Percentiles rank a stretch among this genome's conserved stretches.
Conservation (phyloP, 2,797 vertebrate species). For the Bucorvus abyssinicus region DNA sequence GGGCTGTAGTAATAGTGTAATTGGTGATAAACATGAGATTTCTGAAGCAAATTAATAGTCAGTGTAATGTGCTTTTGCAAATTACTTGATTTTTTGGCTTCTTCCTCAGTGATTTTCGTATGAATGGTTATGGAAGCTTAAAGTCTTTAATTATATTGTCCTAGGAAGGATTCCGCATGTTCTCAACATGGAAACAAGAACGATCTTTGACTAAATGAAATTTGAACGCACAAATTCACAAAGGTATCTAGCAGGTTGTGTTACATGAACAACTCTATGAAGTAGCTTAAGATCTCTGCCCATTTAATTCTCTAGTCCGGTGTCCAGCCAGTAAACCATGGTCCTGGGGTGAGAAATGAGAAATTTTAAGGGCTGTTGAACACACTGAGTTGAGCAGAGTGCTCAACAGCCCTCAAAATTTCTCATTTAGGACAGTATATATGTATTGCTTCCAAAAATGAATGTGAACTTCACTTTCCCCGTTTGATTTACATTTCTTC, state of each 20-base stretch:
- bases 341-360: constrained; percentile 71
- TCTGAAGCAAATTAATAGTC: neutral
- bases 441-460: constrained; percentile 54
- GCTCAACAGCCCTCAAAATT: constrained; percentile 76
- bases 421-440: constrained; percentile 70
- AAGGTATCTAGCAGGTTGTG: neutral
- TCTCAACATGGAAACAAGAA: neutral
- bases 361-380: constrained; percentile 73
- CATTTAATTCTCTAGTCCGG: constrained; percentile 34
- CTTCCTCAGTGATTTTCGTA: neutral
- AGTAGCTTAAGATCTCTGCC: constrained; percentile 18
- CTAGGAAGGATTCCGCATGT: neutral
- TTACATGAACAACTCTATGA: neutral
- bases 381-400: constrained; percentile 58
- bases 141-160: neutral
- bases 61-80: neutral
- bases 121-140: constrained; percentile 1
- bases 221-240: neutral
- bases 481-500: constrained; percentile 39
- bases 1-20: neutral
- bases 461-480: neutral
- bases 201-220: neutral
- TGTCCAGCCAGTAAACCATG: constrained; percentile 51
- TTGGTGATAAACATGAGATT: neutral
- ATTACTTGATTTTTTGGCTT: constrained; percentile 13